phyloP scores from a whole-genome alignment of 2,113 vertebrate species.

The Struthidea cinerea region DNA sequence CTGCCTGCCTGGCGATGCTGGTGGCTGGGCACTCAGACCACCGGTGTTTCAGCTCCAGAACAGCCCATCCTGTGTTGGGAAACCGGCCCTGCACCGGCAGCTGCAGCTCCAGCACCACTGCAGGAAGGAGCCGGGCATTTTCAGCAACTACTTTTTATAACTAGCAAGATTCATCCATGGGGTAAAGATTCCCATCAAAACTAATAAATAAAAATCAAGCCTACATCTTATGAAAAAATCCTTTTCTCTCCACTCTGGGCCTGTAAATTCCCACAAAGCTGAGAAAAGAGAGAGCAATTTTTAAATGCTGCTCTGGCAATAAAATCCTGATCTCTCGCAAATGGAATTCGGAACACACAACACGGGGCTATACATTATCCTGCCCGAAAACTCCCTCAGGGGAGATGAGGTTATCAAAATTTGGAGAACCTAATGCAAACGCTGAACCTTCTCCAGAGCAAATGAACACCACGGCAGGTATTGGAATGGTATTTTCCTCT shows the following conservation, averaged over 20 bases:
- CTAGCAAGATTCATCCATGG: not conserved
- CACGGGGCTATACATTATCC: slow-evolving; percentile 63
- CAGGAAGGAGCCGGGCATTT: fast-evolving
- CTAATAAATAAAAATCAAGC: slow-evolving; percentile 58
- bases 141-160: not conserved
- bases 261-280: slow-evolving; percentile 68
- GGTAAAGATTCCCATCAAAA: slow-evolving; percentile 27
- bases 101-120: not conserved
- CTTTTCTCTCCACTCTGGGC: slow-evolving; percentile 45
- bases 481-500: not conserved
- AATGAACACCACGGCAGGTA: not conserved
- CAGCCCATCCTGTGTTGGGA: not conserved
- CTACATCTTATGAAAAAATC: slow-evolving; percentile 23
- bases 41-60: fast-evolving
- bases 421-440: slow-evolving; percentile 10
- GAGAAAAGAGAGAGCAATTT: slow-evolving; percentile 71
- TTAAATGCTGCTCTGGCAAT: slow-evolving; percentile 71
- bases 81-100: fast-evolving
- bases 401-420: slow-evolving; percentile 39
- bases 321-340: slow-evolving; percentile 69
- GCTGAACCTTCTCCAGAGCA: not conserved
- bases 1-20: not conserved
- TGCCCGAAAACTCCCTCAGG: slow-evolving; percentile 38
- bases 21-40: not conserved
- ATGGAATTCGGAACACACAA: slow-evolving; percentile 69